phyloP scores from a whole-genome alignment of 2,113 vertebrate species.

The Ptyas mucosa region DNA sequence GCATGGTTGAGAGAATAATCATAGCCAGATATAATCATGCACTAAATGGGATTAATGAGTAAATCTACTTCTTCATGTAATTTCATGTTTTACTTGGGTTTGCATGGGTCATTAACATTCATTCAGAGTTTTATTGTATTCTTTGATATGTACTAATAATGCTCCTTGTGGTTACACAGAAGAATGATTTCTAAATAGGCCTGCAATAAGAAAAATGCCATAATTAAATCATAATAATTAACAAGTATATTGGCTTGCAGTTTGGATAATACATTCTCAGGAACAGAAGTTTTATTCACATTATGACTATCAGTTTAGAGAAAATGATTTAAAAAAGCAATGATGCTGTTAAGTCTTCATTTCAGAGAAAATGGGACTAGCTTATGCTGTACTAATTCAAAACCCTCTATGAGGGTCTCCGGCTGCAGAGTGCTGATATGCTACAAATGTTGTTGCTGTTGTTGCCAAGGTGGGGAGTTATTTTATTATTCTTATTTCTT shows the following conservation, averaged over 20 bases:
- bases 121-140: conserved; percentile 45
- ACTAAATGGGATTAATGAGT: conserved; percentile 54
- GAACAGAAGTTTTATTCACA: conserved; percentile 19
- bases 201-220: conserved; percentile 51
- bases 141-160: conserved; percentile 61
- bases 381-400: too few species aligned
- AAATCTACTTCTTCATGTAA: conserved; percentile 56
- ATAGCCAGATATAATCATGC: conserved; percentile 42
- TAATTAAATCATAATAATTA: conserved; percentile 71
- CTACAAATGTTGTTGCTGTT: neutral
- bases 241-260: conserved; percentile 54
- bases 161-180: conserved; percentile 55
- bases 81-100: conserved; percentile 58
- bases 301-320: neutral
- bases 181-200: conserved; percentile 64
- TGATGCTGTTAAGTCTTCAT: neutral
- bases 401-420: too few species aligned
- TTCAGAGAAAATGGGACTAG: too few species aligned
- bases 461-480: too few species aligned
- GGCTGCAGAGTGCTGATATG: too few species aligned
- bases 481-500: too few species aligned
- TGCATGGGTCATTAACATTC: conserved; percentile 61
- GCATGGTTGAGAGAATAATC: conserved; percentile 26
- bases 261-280: conserved; percentile 45
- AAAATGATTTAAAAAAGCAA: neutral